Evolutionary conservation across 2,113 vertebrate species (phyloP).

Genomic region (Anarhynchus alexandrinus): DNA sequence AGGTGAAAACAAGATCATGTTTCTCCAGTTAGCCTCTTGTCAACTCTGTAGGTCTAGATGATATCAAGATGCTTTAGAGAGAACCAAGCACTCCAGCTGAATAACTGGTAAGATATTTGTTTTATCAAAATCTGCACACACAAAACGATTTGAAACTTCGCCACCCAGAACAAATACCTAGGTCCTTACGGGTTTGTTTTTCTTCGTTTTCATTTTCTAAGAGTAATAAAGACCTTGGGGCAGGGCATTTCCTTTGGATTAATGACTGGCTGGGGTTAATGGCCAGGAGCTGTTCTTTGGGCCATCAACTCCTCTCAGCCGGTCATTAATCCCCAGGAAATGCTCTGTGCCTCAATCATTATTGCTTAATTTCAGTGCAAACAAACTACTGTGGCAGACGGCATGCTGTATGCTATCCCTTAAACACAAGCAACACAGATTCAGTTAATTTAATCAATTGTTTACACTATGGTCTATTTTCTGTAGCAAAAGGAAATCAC

Average conservation of each 20-base stretch:
- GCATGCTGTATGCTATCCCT: conserved; percentile 21
- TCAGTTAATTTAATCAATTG: conserved; percentile 69
- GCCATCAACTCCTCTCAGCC: conserved; percentile 57
- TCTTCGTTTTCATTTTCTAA: conserved; percentile 45
- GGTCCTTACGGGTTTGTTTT: not conserved
- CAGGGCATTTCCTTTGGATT: conserved; percentile 65
- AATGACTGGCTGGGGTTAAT: conserved; percentile 68
- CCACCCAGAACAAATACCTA: not conserved
- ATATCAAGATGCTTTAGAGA: not conserved
- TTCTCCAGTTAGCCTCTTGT: not conserved
- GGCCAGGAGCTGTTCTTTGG: conserved; percentile 56
- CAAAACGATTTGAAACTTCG: not conserved
- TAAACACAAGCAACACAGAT: conserved; percentile 54
- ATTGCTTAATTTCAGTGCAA: conserved; percentile 73
- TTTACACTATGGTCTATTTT: conserved; percentile 66
- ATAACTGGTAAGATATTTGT: not conserved
- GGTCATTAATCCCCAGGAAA: conserved; percentile 66
- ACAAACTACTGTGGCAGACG: conserved; percentile 59
- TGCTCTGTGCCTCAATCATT: conserved; percentile 52
- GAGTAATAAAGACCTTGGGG: conserved; percentile 41
- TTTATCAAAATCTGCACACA: conserved; percentile 9
- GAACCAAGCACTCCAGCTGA: not conserved
- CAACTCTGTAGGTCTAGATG: not conserved
- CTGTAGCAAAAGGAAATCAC: conserved; percentile 53
- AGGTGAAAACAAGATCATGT: not conserved